These are phyloP conservation scores for Ommatoiulus sabulosus DNA, from an alignment of 2,888 invertebrate genomes.

Conservation along the genomic window DNA sequence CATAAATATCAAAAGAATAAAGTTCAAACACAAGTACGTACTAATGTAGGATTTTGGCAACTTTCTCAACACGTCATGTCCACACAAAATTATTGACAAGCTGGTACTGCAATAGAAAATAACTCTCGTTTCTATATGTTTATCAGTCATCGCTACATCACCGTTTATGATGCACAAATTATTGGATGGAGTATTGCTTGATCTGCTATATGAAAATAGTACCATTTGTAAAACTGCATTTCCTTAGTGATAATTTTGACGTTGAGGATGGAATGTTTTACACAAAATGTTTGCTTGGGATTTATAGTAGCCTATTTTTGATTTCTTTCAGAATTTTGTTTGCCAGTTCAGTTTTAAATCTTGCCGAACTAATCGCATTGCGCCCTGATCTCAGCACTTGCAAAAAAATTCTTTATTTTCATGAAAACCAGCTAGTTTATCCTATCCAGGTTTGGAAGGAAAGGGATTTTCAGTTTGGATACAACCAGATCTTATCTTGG, in stretches of 20 bases:
- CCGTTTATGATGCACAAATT: too few species aligned
- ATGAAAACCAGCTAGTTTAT: conserved; percentile 82
- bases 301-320: background rate
- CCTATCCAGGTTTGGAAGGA: conserved; percentile 76
- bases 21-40: too few species aligned
- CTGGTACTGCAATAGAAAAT: too few species aligned
- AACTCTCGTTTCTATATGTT: too few species aligned
- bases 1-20: too few species aligned
- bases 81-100: too few species aligned
- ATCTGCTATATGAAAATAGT: background rate
- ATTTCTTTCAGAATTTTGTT: conserved; percentile 71
- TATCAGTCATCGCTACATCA: too few species aligned
- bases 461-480: conserved; percentile 80
- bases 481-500: conserved; percentile 80
- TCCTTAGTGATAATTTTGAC: background rate
- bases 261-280: too few species aligned
- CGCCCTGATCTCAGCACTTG: conserved; percentile 73
- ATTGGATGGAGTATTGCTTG: too few species aligned
- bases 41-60: too few species aligned
- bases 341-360: conserved; percentile 77
- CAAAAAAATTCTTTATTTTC: conserved; percentile 79
- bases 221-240: background rate
- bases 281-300: too few species aligned
- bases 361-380: conserved; percentile 78
- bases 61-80: too few species aligned